These are phyloP conservation scores for Mus spicilegus DNA, from an alignment of 2,113 vertebrate genomes.

Conservation along the genomic window DNA sequence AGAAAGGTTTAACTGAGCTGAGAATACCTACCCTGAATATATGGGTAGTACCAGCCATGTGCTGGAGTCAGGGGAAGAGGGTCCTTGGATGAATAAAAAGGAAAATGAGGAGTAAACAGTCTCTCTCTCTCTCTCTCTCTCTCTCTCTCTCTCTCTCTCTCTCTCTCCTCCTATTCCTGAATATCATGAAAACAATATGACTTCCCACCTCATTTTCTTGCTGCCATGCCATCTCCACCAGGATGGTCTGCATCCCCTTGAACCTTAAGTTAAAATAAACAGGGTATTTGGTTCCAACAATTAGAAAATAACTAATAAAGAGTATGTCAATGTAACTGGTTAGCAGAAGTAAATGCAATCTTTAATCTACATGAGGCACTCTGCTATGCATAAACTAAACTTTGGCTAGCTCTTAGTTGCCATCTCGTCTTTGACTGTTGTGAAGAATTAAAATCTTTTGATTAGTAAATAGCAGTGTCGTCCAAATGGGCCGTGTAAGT, in stretches of 20 bases:
- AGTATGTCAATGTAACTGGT: not conserved
- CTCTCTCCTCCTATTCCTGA: not conserved
- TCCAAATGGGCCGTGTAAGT: not conserved
- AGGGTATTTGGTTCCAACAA: not conserved
- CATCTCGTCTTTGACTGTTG: constrained; percentile 17
- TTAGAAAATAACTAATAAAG: not conserved
- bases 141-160: not conserved
- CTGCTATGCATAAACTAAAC: not conserved
- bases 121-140: not conserved
- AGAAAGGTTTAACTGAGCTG: not conserved
- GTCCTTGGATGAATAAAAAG: not conserved
- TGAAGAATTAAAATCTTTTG: not conserved
- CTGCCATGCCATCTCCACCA: not conserved
- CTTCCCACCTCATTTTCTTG: not conserved
- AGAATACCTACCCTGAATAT: not conserved
- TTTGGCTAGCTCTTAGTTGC: not conserved
- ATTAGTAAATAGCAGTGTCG: not conserved
- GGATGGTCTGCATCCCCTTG: not conserved
- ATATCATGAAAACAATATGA: not conserved
- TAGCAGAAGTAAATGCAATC: not conserved
- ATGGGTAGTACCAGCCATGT: not conserved
- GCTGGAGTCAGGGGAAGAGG: not conserved
- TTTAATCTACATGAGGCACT: not conserved
- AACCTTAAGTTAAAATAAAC: not conserved
- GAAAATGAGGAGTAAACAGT: not conserved